Evolutionary conservation across 2,113 vertebrate genomes (phyloP).

Genomic region (Puma concolor): DNA sequence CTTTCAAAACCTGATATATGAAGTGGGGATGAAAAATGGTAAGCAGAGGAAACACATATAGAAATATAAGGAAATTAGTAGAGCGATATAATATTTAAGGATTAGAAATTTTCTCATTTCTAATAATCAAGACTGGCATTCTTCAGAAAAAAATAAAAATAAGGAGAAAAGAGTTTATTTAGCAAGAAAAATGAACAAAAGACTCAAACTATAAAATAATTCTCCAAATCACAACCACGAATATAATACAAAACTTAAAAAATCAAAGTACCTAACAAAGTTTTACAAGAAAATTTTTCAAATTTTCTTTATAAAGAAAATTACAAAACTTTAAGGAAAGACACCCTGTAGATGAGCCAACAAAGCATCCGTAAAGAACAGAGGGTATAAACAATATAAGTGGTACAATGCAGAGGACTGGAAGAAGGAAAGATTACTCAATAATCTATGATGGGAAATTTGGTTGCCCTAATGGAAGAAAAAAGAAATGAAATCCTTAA

Average conservation of each 20-base stretch:
- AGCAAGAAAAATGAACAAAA: background rate
- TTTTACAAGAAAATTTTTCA: background rate
- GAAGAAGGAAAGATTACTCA: background rate
- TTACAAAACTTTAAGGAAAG: background rate
- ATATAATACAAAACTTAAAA: background rate
- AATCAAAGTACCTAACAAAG: background rate
- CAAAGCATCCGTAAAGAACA: background rate
- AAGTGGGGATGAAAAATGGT: background rate
- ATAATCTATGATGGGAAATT: background rate
- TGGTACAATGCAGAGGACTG: background rate
- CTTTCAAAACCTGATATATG: background rate
- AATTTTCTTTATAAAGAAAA: constrained; percentile 26
- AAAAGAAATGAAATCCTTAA: background rate
- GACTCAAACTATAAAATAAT: background rate
- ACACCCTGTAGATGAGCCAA: background rate
- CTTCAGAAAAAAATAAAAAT: background rate
- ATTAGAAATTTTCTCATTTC: background rate
- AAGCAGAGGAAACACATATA: background rate
- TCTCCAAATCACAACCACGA: background rate
- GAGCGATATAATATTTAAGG: background rate
- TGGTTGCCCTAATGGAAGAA: background rate
- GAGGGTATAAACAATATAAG: background rate
- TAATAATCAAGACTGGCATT: background rate
- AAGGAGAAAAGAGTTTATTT: background rate
- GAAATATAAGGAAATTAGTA: background rate